Percentiles rank a stretch among this genome's conserved stretches.
phyloP scores from a whole-genome alignment of 2,888 invertebrate species.

The Patella caerulea region DNA sequence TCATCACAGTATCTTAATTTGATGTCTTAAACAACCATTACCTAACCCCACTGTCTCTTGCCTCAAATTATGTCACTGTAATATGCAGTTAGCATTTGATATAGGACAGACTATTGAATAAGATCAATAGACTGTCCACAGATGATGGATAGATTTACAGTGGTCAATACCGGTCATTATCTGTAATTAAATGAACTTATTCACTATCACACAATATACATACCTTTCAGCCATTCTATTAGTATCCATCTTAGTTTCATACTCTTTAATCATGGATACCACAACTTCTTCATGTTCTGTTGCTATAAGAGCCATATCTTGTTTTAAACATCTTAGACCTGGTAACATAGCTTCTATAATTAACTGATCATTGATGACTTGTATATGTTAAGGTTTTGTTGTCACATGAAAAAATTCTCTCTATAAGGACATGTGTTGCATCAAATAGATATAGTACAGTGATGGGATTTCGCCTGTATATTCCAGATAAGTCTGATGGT shows the following conservation, averaged over 20 bases:
- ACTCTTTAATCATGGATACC: slow-evolving; percentile 70
- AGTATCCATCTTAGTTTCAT: slow-evolving; percentile 58
- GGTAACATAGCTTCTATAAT: slow-evolving; percentile 71
- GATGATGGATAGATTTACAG: too few relatives aligned
- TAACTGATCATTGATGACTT: slow-evolving; percentile 71
- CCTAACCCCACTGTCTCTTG: neutral
- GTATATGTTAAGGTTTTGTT: neutral
- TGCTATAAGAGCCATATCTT: slow-evolving; percentile 67
- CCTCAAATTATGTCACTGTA: neutral
- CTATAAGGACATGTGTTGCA: too few relatives aligned
- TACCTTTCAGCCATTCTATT: slow-evolving; percentile 50
- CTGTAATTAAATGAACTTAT: neutral
- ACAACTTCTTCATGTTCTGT: slow-evolving; percentile 70
- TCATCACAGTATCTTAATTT: too few relatives aligned
- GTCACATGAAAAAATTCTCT: too few relatives aligned
- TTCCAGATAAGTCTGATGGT: too few relatives aligned
- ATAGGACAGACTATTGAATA: neutral
- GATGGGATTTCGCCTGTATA: too few relatives aligned
- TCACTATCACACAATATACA: neutral
- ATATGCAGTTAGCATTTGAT: neutral
- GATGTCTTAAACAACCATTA: too few relatives aligned
- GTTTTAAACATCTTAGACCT: slow-evolving; percentile 68
- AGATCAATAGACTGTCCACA: too few relatives aligned
- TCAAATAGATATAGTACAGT: too few relatives aligned
- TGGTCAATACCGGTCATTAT: too few relatives aligned